Base-by-base conservation (phyloP, 2,113 vertebrate genomes). In the Oryzias melastigma region DNA sequence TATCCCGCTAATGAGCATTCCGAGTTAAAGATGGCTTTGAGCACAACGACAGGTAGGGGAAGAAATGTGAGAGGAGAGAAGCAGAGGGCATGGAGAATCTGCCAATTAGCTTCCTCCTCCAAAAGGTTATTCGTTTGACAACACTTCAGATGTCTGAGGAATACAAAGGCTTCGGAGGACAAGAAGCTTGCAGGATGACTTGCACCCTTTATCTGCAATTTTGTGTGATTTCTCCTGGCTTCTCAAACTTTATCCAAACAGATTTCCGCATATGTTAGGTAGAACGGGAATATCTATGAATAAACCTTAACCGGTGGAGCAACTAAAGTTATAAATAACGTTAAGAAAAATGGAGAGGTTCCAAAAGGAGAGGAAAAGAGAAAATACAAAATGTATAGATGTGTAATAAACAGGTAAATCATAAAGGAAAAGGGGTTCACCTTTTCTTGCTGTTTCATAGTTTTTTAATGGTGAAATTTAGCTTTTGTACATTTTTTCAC, bases 101-200 rank as follows among this genome's bases (percentile, higher is more conserved):
- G 75, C 79, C 78, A 85, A 85, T 87, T 85, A 81, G 69, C 69
- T 82, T 73, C 64, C 75, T 56, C 62, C 49, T 68, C 20, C 40
- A 83, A 86, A 86, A 88, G 82, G 84, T 85, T 85, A 78, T 60
- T 77, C 61, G 17, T 84, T 79, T 81, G 77, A 85, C 80, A 81
- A 75, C 61, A 51, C 51, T 42, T 46, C 41, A 50, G 54, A 78
- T 29, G 63, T 70, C 68, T 58, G n/a, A 41, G 47, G 78, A 84
- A 84, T 75, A 81, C 65, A 81, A 75, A 82, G 42, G 50, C 54
- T 71, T 76, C 45, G 42, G 58, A 54, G 64, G 68, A 65, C 52
- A 58, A 41, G 52, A 15, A 18, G 64, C 61, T 65, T 73, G 54
- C 70, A 64, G 51, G 71, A 77, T 75, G 82, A 81, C 84, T 77